These are phyloP conservation scores for Hirtodrosophila confusa DNA, from an alignment of 2,888 invertebrate species.

Conservation along the genomic window DNA sequence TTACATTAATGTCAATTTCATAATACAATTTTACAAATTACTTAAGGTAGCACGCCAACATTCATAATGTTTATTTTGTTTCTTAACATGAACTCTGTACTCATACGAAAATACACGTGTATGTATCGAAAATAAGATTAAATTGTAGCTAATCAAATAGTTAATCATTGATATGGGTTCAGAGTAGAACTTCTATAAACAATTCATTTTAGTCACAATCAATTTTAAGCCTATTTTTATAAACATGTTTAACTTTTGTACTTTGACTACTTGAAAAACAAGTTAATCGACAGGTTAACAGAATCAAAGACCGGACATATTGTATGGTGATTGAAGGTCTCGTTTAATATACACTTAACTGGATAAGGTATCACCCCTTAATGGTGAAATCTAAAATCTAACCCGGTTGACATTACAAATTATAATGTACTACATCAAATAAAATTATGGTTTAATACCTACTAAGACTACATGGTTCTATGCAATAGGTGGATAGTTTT, in stretches of 20 bases:
- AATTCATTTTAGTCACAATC: constrained; percentile 10
- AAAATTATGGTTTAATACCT: too few species aligned
- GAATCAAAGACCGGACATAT: background rate
- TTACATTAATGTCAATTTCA: constrained; percentile 12
- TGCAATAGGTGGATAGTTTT: too few species aligned
- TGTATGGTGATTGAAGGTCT: background rate
- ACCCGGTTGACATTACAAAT: too few species aligned
- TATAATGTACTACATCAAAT: too few species aligned
- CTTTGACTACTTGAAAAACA: constrained; percentile 17
- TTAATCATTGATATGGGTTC: constrained; percentile 34
- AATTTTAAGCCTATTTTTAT: background rate
- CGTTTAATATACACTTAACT: background rate
- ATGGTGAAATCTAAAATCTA: background rate
- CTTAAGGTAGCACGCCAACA: background rate
- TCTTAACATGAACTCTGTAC: constrained; percentile 4
- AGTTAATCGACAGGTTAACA: constrained; percentile 1
- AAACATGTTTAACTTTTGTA: constrained; percentile 23
- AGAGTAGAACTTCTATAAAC: constrained; percentile 11
- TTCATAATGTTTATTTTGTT: background rate
- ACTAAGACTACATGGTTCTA: too few species aligned
- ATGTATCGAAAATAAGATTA: constrained; percentile 16
- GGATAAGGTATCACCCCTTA: background rate
- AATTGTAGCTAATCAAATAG: background rate
- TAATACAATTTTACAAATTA: constrained; percentile 18
- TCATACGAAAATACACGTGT: background rate